Evolutionary conservation across 2,797 vertebrate genomes (phyloP).

Genomic region (Anabacerthia variegaticeps): DNA sequence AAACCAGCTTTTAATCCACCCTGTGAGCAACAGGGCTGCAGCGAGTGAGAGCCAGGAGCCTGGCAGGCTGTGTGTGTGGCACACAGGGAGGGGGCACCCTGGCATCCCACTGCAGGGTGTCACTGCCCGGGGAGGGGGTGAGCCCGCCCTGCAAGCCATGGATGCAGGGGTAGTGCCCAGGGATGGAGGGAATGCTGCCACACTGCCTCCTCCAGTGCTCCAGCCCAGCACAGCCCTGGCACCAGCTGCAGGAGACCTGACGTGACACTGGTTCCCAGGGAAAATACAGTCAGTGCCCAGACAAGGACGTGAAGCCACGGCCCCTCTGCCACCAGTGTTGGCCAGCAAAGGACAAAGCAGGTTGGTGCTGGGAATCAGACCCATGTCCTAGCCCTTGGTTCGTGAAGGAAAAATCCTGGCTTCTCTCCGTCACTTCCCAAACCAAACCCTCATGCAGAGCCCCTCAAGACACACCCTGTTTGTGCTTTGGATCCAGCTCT

Average conservation of each 20-base stretch:
- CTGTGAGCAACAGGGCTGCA: not conserved
- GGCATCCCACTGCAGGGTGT: rapidly evolving
- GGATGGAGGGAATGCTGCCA: not conserved
- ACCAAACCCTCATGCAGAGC: rapidly evolving
- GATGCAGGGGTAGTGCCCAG: not conserved
- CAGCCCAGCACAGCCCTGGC: not conserved
- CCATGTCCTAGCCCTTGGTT: not conserved
- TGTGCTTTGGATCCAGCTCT: rapidly evolving
- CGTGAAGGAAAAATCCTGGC: not conserved
- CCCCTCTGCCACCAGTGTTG: not conserved
- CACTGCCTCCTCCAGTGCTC: not conserved
- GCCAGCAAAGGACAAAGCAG: not conserved
- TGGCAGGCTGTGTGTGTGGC: not conserved
- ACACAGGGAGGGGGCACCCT: not conserved
- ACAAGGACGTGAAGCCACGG: not conserved
- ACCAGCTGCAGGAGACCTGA: not conserved
- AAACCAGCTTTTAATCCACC: constrained; percentile 42
- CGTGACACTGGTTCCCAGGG: rapidly evolving
- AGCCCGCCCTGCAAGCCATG: not conserved
- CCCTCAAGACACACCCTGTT: not conserved
- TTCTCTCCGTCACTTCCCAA: not conserved
- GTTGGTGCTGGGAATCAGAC: not conserved
- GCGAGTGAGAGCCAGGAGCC: not conserved
- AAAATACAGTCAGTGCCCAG: not conserved
- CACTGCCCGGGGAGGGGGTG: not conserved